phyloP scores from a whole-genome alignment of 2,888 invertebrate genomes.

The Brachyopa scutellaris region DNA sequence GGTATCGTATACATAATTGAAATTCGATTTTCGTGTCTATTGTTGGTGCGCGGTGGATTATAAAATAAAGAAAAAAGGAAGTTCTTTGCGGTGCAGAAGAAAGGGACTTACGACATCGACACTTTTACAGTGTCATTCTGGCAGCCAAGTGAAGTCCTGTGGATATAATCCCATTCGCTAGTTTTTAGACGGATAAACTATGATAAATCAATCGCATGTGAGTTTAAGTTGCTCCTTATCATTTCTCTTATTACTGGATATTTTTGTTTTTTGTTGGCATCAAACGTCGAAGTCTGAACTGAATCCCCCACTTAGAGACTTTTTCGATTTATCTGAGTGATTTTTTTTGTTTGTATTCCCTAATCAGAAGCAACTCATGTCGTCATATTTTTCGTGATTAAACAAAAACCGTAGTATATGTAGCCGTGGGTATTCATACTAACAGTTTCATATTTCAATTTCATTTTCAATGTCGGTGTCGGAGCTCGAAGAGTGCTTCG shows the following conservation, averaged over 20 bases:
- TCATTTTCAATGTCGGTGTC: not conserved
- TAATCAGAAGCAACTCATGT: conserved; percentile 25
- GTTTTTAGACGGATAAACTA: conserved; percentile 19
- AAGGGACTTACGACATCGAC: not conserved
- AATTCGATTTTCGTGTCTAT: conserved; percentile 53
- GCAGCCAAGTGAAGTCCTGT: conserved; percentile 15
- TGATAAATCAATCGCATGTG: conserved; percentile 68
- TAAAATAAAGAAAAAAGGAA: conserved; percentile 2
- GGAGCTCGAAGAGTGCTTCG: not conserved
- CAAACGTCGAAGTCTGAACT: not conserved
- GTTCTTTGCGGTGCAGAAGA: not conserved
- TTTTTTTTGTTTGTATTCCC: not conserved
- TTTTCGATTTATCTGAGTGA: conserved; percentile 41
- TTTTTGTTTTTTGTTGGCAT: conserved; percentile 24
- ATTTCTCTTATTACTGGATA: not conserved
- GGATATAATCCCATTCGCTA: not conserved
- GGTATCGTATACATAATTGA: conserved; percentile 51
- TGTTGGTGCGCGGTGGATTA: conserved; percentile 30
- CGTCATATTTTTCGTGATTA: conserved; percentile 7
- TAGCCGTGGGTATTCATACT: no score
- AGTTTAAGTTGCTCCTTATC: conserved; percentile 22
- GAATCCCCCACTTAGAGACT: not conserved
- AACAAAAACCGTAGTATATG: no score
- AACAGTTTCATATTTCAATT: conserved; percentile 33
- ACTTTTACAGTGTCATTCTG: conserved; percentile 28